Base-by-base conservation (phyloP, 2,888 invertebrate genomes). In the Campopleginae sp. region DNA sequence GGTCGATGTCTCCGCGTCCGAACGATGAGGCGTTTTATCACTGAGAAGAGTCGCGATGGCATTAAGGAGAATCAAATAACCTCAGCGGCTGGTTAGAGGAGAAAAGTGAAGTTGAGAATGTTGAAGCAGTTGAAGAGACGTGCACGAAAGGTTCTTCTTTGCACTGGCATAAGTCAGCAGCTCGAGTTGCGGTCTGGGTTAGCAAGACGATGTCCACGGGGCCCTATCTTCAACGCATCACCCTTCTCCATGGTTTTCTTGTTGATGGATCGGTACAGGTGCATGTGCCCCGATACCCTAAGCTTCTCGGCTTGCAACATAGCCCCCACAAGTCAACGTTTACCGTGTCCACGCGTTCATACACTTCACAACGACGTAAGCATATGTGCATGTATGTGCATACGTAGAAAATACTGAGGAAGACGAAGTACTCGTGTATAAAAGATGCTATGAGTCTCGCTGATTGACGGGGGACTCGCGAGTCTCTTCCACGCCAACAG, bases 261-360 rank as follows among this genome's bases (percentile, higher is more conserved):
- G 91, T 86, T 91, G 91, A 91, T 91, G 90, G 90, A 91, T 91
- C 90, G 91, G 88, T 89, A 91, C 91, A 91, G 91, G 91, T 91
- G 91, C 90, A 82, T 77, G 87, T 84, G 88, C 72, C 89, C 86
- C 89, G 89, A 89, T 89, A 90, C 88, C 88, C 88, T 84, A 88
- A 88, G 89, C 88, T 77, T 80, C 79, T 79, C 38, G 65, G 71
- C 78, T 77, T 33, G 48, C 86, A 75, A 70, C 65, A 58, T 77
- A 44, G 71, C 77, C 63, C 77, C 72, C 71, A 82, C 86, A 85
- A 82, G 77, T 82, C 86, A 89, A 88, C 87, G 89, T 89, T 86
- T 76, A 63, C 77, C 85, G 85, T 86, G 86, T 84, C 72, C 77
- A 82, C 76, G 48, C 70, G 48, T 48, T 48, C 75, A 46, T 44